These are phyloP conservation scores for Pardalotus punctatus DNA, from an alignment of 2,113 vertebrate species.

Conservation along the genomic window DNA sequence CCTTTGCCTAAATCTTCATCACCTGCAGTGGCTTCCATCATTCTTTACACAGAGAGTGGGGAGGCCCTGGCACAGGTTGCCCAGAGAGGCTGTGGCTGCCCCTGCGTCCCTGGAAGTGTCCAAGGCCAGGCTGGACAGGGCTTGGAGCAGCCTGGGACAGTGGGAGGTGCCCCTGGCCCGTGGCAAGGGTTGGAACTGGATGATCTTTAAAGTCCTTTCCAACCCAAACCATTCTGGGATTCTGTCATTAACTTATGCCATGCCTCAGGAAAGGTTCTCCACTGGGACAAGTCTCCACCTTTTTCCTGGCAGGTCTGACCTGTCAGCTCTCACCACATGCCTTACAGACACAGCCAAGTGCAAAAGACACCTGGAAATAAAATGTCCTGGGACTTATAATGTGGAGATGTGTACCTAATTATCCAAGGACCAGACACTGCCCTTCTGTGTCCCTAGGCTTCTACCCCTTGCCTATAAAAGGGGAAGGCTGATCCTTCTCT, in stretches of 20 bases:
- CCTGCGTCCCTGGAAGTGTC: not conserved
- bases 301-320: not conserved
- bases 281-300: not conserved
- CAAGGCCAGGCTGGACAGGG: fast-evolving
- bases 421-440: not conserved
- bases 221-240: not conserved
- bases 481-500: not conserved
- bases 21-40: not conserved
- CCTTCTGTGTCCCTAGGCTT: not conserved
- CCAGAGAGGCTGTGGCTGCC: not conserved
- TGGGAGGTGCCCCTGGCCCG: not conserved
- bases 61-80: not conserved
- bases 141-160: not conserved
- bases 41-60: not conserved
- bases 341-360: not conserved
- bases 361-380: not conserved
- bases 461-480: not conserved
- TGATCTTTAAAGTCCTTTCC: not conserved
- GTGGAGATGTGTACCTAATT: not conserved
- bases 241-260: not conserved
- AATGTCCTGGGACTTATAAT: not conserved
- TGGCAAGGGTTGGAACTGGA: not conserved
- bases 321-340: not conserved
- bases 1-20: not conserved
- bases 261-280: not conserved